These are phyloP conservation scores for Prionailurus bengalensis DNA, from an alignment of 2,113 vertebrate species.

Conservation along the genomic window DNA sequence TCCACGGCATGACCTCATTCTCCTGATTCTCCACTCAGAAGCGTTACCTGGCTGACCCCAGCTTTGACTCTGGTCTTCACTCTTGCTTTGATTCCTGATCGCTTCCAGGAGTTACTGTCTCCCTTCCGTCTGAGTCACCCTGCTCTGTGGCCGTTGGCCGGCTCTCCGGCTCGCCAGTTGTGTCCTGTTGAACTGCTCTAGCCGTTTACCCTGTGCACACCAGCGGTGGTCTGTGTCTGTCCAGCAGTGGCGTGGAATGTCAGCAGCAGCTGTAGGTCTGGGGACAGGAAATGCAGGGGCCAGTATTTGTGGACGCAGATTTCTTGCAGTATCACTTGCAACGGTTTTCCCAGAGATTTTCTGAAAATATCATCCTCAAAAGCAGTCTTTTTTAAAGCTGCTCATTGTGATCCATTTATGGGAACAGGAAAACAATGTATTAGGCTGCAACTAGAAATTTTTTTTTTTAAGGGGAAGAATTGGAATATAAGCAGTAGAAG, in stretches of 20 bases:
- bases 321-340: background rate
- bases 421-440: background rate
- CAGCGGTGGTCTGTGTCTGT: background rate
- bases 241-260: background rate
- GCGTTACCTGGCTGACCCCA: accelerated
- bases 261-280: background rate
- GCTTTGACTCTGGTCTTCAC: background rate
- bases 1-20: accelerated
- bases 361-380: background rate
- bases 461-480: background rate
- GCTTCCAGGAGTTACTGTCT: background rate
- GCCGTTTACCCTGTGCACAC: background rate
- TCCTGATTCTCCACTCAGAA: background rate
- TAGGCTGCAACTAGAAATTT: background rate
- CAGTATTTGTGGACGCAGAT: background rate
- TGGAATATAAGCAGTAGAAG: background rate
- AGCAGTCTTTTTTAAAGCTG: background rate
- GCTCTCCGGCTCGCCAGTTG: background rate
- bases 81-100: background rate
- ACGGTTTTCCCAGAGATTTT: background rate
- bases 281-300: background rate
- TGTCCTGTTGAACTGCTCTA: background rate
- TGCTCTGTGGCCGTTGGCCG: background rate
- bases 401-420: background rate
- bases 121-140: background rate